phyloP scores from a whole-genome alignment of 1,140 invertebrate species.

The Maniola jurtina region DNA sequence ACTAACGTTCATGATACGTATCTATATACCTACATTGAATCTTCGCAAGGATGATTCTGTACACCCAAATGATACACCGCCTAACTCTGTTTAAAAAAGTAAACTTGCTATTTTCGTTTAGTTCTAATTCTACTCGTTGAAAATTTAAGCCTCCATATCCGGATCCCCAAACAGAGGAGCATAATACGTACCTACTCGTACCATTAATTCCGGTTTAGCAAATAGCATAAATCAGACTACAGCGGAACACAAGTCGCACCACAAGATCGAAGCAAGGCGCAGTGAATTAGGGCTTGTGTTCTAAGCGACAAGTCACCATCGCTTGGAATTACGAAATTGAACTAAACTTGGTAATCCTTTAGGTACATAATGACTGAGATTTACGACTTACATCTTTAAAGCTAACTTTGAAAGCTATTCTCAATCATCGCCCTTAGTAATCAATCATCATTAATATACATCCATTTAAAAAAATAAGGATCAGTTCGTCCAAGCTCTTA shows the following conservation, averaged over 20 bases:
- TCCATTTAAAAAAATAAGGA: background rate
- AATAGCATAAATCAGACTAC: conserved; percentile 75
- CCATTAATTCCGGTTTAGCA: conserved; percentile 75
- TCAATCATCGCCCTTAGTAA: background rate
- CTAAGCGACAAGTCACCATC: conserved; percentile 41
- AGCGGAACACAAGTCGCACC: conserved; percentile 37
- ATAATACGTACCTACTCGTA: conserved; percentile 54
- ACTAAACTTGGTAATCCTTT: conserved; percentile 35
- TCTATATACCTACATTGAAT: too few relatives aligned
- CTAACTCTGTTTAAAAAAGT: too few relatives aligned
- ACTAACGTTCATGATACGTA: too few relatives aligned
- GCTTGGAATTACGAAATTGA: conserved; percentile 42
- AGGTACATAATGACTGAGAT: conserved; percentile 19
- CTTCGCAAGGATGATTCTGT: too few relatives aligned
- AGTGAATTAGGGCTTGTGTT: conserved; percentile 43
- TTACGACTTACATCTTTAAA: conserved; percentile 3
- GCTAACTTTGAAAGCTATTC: background rate
- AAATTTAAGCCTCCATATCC: background rate
- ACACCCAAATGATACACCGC: too few relatives aligned
- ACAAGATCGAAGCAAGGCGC: conserved; percentile 27
- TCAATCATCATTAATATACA: background rate
- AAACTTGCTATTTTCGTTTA: too few relatives aligned
- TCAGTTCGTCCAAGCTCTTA: too few relatives aligned
- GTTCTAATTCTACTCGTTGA: too few relatives aligned
- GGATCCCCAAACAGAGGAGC: conserved; percentile 44